A percentile compares a stretch with the other conserved stretches of the same genome.
Evolutionary conservation across 2,797 vertebrate species (phyloP).

Genomic region (Aselliscus stoliczkanus): DNA sequence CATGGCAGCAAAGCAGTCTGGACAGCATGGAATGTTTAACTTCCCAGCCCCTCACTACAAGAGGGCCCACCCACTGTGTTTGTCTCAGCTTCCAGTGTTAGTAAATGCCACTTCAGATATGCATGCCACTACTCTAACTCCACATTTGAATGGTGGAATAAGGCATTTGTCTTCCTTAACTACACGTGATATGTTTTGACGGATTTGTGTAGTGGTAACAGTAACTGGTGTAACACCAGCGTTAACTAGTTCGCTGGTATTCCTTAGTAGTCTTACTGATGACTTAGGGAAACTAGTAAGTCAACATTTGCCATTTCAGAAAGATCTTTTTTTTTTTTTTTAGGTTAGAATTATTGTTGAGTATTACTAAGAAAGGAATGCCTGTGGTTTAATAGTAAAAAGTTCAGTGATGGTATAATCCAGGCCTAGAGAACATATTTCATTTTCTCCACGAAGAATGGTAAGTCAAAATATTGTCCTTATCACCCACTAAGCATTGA

Average conservation of each 20-base stretch:
- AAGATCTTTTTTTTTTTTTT: neutral
- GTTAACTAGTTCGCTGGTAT: neutral
- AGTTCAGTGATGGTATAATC: neutral
- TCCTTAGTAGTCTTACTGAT: neutral
- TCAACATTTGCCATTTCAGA: neutral
- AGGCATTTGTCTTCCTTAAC: neutral
- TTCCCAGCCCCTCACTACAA: neutral
- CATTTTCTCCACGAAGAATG: neutral
- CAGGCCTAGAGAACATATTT: neutral
- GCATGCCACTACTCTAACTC: accelerated
- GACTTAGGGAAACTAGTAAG: neutral
- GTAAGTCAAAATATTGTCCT: neutral
- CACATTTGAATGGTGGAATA: neutral
- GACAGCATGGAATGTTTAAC: accelerated
- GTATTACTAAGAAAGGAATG: neutral
- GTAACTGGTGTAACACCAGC: neutral
- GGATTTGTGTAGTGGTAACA: neutral
- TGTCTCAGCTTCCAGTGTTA: neutral
- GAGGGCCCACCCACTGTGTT: neutral
- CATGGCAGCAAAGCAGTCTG: neutral
- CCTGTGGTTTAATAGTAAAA: neutral
- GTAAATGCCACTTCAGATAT: neutral
- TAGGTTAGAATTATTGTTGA: neutral
- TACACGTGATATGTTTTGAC: neutral
- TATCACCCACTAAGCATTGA: neutral